phyloP scores from a whole-genome alignment of 92 coral and sea anemone species.

The Porites cylindrica region DNA sequence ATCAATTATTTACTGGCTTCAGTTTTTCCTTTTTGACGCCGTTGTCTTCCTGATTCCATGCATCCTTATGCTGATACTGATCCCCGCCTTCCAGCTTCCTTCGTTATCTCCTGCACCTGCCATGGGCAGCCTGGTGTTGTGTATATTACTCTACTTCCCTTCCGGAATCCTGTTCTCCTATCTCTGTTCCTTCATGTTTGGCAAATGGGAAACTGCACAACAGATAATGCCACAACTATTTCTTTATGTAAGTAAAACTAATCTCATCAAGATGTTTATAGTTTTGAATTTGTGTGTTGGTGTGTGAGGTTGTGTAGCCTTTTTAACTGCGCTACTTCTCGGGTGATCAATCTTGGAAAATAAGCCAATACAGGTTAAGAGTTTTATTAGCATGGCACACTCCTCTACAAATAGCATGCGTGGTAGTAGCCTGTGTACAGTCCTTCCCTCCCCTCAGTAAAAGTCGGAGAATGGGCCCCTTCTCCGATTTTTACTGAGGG shows the following conservation, averaged over 20 bases:
- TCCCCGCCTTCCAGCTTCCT: slow-evolving; percentile 72
- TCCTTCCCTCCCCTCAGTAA: no score
- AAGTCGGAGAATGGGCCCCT: no score
- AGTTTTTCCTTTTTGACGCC: slow-evolving; percentile 71
- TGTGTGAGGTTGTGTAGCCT: no score
- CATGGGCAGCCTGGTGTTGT: slow-evolving; percentile 79
- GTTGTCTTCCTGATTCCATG: slow-evolving; percentile 73
- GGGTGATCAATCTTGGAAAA: no score
- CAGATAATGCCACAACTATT: slow-evolving; percentile 67
- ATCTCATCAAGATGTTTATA: background rate
- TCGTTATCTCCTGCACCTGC: slow-evolving; percentile 82
- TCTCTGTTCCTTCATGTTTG: slow-evolving; percentile 77
- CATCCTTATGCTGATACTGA: slow-evolving; percentile 69
- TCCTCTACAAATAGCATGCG: no score
- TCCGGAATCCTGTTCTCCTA: slow-evolving; percentile 75
- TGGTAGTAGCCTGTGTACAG: no score
- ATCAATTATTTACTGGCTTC: slow-evolving; percentile 78
- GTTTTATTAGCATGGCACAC: no score
- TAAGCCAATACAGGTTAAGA: no score
- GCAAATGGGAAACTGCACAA: slow-evolving; percentile 84
- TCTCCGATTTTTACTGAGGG: no score
- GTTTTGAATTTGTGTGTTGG: background rate
- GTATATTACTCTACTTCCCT: slow-evolving; percentile 71
- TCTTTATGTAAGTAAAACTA: slow-evolving; percentile 47
- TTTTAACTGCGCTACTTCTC: no score